Evolutionary conservation across 2,888 invertebrate genomes (phyloP).

Genomic region (Lasioglossum figueresi): DNA sequence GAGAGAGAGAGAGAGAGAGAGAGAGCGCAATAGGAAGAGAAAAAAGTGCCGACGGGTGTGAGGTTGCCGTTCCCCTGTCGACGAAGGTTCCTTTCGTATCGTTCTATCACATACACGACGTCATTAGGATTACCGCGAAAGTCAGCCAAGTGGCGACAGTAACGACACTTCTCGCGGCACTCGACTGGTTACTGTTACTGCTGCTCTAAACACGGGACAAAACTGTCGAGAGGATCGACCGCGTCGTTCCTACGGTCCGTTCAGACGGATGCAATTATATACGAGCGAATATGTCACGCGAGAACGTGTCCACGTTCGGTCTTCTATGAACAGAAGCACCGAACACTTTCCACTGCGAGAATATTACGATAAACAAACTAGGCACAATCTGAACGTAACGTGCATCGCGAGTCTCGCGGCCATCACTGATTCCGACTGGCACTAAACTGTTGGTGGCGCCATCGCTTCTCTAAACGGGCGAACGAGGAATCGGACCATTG

Average conservation of each 20-base stretch:
- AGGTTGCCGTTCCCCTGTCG: constrained; percentile 57
- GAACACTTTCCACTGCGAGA: constrained; percentile 18
- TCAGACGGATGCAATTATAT: constrained; percentile 9
- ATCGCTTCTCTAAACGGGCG: constrained; percentile 58
- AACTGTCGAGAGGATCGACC: constrained; percentile 55
- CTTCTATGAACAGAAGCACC: background rate
- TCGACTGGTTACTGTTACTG: constrained; percentile 33
- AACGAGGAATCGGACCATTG: constrained; percentile 66
- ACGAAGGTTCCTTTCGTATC: constrained; percentile 31
- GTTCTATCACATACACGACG: constrained; percentile 48
- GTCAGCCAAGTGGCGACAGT: constrained; percentile 19
- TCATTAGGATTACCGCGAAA: constrained; percentile 45
- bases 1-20: background rate
- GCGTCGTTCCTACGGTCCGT: constrained; percentile 27
- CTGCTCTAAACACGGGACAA: constrained; percentile 45
- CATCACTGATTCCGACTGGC: constrained; percentile 79
- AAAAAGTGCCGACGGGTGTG: constrained; percentile 59
- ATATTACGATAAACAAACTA: constrained; percentile 71
- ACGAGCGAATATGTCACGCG: background rate
- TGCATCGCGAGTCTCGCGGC: constrained; percentile 75
- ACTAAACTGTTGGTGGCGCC: constrained; percentile 87
- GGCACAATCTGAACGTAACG: constrained; percentile 67
- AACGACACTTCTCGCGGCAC: constrained; percentile 52
- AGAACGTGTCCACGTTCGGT: background rate
- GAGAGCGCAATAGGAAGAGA: constrained; percentile 18